A percentile compares a stretch with the other conserved stretches of the same genome.
Conservation (phyloP, 2,113 vertebrate genomes). For the Suricata suricatta region DNA sequence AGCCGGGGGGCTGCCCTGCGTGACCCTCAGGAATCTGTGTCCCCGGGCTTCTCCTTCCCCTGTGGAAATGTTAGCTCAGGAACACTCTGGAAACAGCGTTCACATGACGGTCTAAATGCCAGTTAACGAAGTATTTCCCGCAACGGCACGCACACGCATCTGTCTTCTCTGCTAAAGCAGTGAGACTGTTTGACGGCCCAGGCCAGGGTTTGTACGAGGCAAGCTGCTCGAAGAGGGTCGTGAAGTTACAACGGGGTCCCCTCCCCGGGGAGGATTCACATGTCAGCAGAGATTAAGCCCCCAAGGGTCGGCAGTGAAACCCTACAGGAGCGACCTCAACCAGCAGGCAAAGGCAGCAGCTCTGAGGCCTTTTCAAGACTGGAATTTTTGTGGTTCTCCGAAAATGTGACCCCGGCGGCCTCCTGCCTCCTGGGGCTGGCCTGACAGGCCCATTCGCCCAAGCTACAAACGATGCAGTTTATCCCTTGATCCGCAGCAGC, state of each 20-base stretch:
- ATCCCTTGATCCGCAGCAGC: background rate
- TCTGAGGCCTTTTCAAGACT: background rate
- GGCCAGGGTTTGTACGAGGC: background rate
- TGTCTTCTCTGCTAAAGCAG: background rate
- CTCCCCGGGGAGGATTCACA: background rate
- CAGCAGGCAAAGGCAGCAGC: background rate
- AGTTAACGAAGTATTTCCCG: background rate
- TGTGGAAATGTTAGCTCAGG: background rate
- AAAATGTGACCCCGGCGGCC: background rate
- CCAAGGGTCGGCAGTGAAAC: background rate
- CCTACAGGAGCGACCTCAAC: background rate
- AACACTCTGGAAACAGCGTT: background rate
- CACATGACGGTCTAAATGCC: background rate
- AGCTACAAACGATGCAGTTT: background rate
- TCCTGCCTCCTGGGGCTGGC: background rate
- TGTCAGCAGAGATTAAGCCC: background rate
- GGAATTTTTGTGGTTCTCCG: background rate
- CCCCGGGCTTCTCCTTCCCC: background rate
- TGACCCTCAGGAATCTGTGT: no score
- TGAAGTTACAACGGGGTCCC: background rate
- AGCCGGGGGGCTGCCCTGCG: background rate
- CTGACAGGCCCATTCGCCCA: background rate
- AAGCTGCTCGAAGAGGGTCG: background rate
- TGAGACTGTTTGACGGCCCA: background rate
- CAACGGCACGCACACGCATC: fast-evolving